Base-by-base conservation (phyloP, 2,797 vertebrate genomes). In the Vultur gryphus region DNA sequence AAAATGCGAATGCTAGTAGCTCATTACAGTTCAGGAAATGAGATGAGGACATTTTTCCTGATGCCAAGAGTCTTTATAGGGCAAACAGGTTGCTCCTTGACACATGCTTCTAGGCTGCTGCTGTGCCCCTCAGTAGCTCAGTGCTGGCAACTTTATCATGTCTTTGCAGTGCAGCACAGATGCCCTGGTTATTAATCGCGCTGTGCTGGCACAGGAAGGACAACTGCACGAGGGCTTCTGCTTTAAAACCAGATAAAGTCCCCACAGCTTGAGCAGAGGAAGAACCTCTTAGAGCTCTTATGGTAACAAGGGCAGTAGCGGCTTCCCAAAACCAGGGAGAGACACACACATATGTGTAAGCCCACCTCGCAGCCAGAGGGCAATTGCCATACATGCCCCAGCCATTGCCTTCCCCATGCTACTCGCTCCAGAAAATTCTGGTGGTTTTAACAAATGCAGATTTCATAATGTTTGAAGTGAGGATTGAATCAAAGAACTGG, bases 321-420 rank as follows among this genome's bases (percentile, higher is more conserved):
- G 24, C 33, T 90, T 88, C 31, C 25, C 49, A 77, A 83, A 79
- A 28, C 55, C 7, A 6, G 13, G 19, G 26, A 67, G 51, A 84
- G 3, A 33, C 3, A 28, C 19, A 44, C 7, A 33, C 6, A 24
- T 6, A 5, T 0, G 6, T 33, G 10, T 0, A 0, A 77, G 18
- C 13, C 86, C 2, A 2, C 43, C 29, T 69, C 55, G 31, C 33
- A 81, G 23, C 61, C 46, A 66, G 43, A 92, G 33, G 20, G 24
- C 33, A 69, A 46, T 33, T 79, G 35, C 31, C 33, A 4, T 44
- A 21, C 1, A 0, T 71, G 23, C 25, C n/a, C 21, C 44, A 48
- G 59, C 13, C 48, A 19, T 29, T 67, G 67, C 65, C 35, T 87
- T 78, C 65, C 49, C 25, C 5, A 2, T 65, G 46, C 52, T 55